Base-by-base conservation (phyloP, 2,888 invertebrate species). In the Hermaeophaga mercurialis region DNA sequence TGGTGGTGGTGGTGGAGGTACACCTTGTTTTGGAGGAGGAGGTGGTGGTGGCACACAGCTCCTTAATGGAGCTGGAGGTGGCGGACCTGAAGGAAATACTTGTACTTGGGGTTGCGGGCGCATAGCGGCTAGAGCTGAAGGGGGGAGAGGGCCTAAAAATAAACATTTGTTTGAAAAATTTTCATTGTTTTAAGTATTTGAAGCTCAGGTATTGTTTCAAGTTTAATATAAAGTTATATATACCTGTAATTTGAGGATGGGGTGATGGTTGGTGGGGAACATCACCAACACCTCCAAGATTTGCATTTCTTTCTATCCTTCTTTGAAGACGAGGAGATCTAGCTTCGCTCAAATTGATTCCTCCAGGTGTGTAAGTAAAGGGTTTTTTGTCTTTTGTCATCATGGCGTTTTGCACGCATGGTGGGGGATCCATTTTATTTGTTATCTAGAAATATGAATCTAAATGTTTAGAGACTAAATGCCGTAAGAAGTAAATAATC, bases 361-460 rank as follows among this genome's bases (percentile, higher is more conserved):
- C 95, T 12, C 95, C 94, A 1, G 95, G 95, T 12, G 94, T 94
- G 77, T 96, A 96, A n/a, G 95, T 95, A 76, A 96, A 96, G 8
- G 95, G 95, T 73, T 95, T 95, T 78, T 95, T 96, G 78, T 95
- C 95, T 79, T 94, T 94, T 70, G 91, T 92, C 88, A 94, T 88
- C 92, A 94, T 94, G 24, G 94, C 94, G 77, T 93, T 92, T 75
- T 94, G 93, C 54, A 95, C 90, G 68, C 93, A 92, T 62, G 90
- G 88, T 60, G 95, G 95, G 36, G 93, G 92, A 73, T 91, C 91
- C 73, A 74, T 74, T 58, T 26, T 70, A 59, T 56, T 61, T 18
- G 67, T 67, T 54, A 68, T 71, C 74, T 75, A 44, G 24, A 64
- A 61, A 61, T 31, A 39, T 7, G 9, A 48, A 19, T 8, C 12